These are phyloP conservation scores for Meliscaeva auricollis DNA, from an alignment of 2,888 invertebrate genomes.

Conservation along the genomic window DNA sequence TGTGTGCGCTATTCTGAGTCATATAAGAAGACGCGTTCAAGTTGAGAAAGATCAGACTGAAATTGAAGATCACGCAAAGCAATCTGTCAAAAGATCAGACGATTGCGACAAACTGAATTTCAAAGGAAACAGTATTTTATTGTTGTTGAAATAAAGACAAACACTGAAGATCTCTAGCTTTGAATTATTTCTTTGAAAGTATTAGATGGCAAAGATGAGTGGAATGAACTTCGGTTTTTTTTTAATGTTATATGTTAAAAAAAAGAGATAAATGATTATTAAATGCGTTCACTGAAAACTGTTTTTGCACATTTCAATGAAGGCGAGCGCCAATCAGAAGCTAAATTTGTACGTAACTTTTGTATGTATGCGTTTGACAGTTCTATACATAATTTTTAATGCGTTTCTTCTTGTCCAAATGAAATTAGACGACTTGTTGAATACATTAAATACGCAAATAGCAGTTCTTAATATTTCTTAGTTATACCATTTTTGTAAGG, in stretches of 20 bases:
- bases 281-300: no score
- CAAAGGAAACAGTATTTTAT: slow-evolving; percentile 48
- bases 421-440: no score
- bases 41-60: not conserved
- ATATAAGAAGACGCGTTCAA: slow-evolving; percentile 23
- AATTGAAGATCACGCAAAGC: slow-evolving; percentile 66
- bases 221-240: slow-evolving; percentile 3
- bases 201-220: not conserved
- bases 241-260: not conserved
- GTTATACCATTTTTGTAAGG: no score
- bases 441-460: no score
- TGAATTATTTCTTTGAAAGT: slow-evolving; percentile 10
- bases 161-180: not conserved
- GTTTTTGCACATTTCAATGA: no score
- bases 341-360: no score
- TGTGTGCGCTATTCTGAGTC: slow-evolving; percentile 52
- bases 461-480: no score
- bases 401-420: no score
- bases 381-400: no score
- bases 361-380: no score
- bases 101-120: slow-evolving; percentile 42
- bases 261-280: no score
- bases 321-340: no score
- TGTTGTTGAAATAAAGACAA: not conserved
- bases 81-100: slow-evolving; percentile 61